phyloP scores from a whole-genome alignment of 2,888 invertebrate species.

The Brenthis hecate region DNA sequence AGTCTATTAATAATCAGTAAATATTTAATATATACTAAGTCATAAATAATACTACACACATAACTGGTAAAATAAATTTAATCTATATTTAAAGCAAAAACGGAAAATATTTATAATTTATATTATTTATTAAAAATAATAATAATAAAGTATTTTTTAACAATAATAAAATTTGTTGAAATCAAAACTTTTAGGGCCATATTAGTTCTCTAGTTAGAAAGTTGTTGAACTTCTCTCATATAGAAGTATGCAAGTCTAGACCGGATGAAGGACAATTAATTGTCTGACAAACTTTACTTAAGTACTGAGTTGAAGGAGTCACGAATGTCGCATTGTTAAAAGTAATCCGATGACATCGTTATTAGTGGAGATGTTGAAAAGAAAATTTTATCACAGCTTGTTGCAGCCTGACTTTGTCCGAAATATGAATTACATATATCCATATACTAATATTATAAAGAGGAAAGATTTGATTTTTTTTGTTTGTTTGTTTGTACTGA shows the following conservation, averaged over 20 bases:
- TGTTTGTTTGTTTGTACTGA: too few species aligned
- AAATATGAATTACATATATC: too few species aligned
- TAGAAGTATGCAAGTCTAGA: conserved; percentile 54
- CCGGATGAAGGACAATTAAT: conserved; percentile 61
- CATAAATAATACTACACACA: not conserved
- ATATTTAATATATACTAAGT: not conserved
- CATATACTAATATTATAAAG: too few species aligned
- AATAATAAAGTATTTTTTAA: not conserved
- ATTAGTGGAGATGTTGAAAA: conserved; percentile 8
- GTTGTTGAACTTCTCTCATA: conserved; percentile 30
- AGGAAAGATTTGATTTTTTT: too few species aligned
- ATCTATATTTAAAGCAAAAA: not conserved
- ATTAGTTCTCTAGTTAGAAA: conserved; percentile 19
- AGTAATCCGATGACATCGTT: conserved; percentile 20
- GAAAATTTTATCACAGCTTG: conserved; percentile 6
- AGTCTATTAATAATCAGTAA: not conserved
- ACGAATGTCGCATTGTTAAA: conserved; percentile 30
- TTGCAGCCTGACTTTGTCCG: not conserved
- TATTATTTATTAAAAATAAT: not conserved
- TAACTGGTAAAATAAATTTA: not conserved
- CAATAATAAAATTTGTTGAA: conserved; percentile 8
- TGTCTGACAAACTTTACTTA: conserved; percentile 44
- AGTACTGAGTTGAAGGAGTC: conserved; percentile 24
- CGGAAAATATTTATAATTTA: too few species aligned
- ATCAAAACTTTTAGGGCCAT: conserved; percentile 8